A percentile compares a stretch with the other conserved stretches of the same genome.
Evolutionary conservation across 2,888 invertebrate genomes (phyloP).

Genomic region (Muscina levida): DNA sequence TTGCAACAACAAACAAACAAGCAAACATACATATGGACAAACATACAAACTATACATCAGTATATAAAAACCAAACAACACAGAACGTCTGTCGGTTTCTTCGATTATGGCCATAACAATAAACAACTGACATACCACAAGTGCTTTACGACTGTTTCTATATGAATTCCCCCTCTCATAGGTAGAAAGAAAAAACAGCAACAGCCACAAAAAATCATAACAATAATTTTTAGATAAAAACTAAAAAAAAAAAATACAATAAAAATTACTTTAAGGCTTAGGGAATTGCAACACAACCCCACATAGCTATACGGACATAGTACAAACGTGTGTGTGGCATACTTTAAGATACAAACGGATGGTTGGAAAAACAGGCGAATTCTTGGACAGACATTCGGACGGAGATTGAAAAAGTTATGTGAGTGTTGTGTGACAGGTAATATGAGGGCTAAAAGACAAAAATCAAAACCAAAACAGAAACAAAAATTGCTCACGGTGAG

Average conservation of each 20-base stretch:
- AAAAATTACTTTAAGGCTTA: conserved; percentile 52
- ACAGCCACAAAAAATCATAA: conserved; percentile 37
- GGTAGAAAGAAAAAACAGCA: background rate
- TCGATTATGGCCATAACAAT: conserved; percentile 40
- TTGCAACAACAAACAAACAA: conserved; percentile 46
- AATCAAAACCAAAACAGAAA: conserved; percentile 12
- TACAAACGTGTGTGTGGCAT: conserved; percentile 39
- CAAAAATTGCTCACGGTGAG: conserved; percentile 11
- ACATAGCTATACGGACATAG: conserved; percentile 7
- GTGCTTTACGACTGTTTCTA: conserved; percentile 43
- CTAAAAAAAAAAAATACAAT: conserved; percentile 1
- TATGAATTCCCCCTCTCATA: background rate
- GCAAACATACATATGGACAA: conserved; percentile 41
- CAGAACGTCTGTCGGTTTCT: conserved; percentile 2
- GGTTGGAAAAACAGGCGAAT: conserved; percentile 26
- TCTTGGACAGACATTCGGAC: conserved; percentile 23
- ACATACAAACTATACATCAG: background rate
- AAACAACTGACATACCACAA: conserved; percentile 54
- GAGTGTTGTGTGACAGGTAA: conserved; percentile 38
- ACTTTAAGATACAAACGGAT: conserved; percentile 38
- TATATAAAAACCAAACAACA: background rate
- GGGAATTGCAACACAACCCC: conserved; percentile 39
- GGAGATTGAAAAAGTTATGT: conserved; percentile 32
- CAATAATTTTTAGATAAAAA: conserved; percentile 31
- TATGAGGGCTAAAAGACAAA: conserved; percentile 53